phyloP scores from a whole-genome alignment of 2,888 invertebrate genomes.

The Lumbricus terrestris region DNA sequence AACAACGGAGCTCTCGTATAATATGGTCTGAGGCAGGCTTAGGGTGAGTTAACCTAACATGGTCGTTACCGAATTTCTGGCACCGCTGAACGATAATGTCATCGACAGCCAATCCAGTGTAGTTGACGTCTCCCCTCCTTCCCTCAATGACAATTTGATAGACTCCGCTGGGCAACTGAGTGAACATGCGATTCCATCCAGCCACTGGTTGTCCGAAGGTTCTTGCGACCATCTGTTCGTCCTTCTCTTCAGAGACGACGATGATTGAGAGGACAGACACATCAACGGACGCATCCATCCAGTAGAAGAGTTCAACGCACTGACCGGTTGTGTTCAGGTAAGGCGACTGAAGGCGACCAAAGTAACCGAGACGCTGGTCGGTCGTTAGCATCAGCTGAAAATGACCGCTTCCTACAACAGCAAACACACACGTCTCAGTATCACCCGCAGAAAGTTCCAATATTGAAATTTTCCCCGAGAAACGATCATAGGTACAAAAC shows the following conservation, averaged over 20 bases:
- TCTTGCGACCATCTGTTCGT: not conserved
- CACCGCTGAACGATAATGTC: conserved; percentile 5
- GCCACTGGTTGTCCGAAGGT: not conserved
- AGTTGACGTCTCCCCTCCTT: not conserved
- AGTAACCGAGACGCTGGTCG: not conserved
- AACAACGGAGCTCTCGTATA: too few relatives aligned
- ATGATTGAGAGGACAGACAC: conserved; percentile 4
- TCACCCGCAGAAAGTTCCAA: not conserved
- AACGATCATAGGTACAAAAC: not conserved
- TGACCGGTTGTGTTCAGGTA: conserved; percentile 20
- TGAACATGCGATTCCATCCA: not conserved
- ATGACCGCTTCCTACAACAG: conserved; percentile 6
- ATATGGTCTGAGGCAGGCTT: too few relatives aligned
- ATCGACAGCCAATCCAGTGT: not conserved
- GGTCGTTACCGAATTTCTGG: not conserved
- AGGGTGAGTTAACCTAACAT: too few relatives aligned
- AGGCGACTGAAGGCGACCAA: not conserved
- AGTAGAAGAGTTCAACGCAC: conserved; percentile 22
- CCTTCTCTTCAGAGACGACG: conserved; percentile 19
- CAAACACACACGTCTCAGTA: not conserved
- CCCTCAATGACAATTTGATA: not conserved
- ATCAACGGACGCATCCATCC: conserved; percentile 18
- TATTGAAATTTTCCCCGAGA: not conserved
- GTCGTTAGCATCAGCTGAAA: not conserved
- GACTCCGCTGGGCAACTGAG: not conserved